Evolutionary conservation across 2,797 vertebrate species (phyloP), one percentile per base, ranked within the genome.

Genomic region (Cryptoblepharus egeriae): DNA sequence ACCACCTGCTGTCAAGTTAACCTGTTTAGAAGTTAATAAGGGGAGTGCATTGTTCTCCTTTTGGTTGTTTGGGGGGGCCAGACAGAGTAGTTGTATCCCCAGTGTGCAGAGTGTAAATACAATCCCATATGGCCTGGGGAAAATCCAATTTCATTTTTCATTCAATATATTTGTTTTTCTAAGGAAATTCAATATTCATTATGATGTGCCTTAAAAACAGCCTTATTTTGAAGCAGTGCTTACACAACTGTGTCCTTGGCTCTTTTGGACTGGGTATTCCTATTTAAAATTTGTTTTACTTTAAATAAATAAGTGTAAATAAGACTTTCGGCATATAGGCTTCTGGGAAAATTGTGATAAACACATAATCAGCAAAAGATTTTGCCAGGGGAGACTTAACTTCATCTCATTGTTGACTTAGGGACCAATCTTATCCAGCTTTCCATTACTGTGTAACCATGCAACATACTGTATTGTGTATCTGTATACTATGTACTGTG

Each of bases 91-190:
- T 30, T 12, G 57, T 45, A 45, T 30, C 32, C 5, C 55, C 55
- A 0, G 26, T 77, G 79, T 55, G 65, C 78, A 13, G 77, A 79
- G 83, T 83, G 64, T 80, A 88, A 92, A 92, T 92, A 80, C 71
- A 87, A 92, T 91, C 85, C 76, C 49, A 39, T 80, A 81, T 61
- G 68, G 82, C 88, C 84, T 80, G 85, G 83, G 85, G 88, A 79
- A 89, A 92, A 92, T 90, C 88, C 91, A 89, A 86, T 91, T 88
- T 85, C 83, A 82, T 69, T 88, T 89, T 32, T 88, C 70, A 84
- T 91, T 91, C 42, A 61, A 0, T 88, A 52, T 80, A 78, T 86
- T 88, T 35, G 70, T 80, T 70, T 87, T 77, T 80, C 85, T 55
- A 83, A 87, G 85, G 88, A 90, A 87, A 88, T 86, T 85, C 89